Percentiles rank a stretch among this genome's conserved stretches.
Conservation (phyloP, 2,888 invertebrate genomes). For the Panopea generosa region DNA sequence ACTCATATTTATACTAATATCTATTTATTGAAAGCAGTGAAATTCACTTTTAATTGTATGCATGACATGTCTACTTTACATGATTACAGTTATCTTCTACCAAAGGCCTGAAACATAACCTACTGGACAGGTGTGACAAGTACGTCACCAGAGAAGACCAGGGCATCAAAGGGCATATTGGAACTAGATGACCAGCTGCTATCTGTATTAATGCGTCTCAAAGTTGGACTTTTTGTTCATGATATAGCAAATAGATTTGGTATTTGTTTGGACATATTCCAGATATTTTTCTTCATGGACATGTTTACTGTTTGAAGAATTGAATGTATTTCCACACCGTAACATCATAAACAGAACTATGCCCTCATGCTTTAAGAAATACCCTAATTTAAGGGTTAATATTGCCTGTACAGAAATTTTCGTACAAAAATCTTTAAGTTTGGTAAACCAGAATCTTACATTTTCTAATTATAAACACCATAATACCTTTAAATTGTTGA, state of each 20-base stretch:
- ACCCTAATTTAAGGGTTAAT: constrained; percentile 15
- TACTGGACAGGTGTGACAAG: constrained; percentile 15
- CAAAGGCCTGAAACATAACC: constrained; percentile 20
- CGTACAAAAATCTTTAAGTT: constrained; percentile 1
- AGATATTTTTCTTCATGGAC: constrained; percentile 37
- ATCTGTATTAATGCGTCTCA: constrained; percentile 14
- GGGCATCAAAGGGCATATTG: not conserved
- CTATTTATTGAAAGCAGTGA: too few species aligned
- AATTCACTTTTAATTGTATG: too few species aligned
- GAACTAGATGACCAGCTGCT: constrained; percentile 27
- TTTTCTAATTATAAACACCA: constrained; percentile 14
- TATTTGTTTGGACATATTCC: constrained; percentile 20
- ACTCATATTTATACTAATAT: too few species aligned
- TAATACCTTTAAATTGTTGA: constrained; percentile 10
- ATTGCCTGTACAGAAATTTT: constrained; percentile 38
- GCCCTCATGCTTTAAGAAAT: constrained; percentile 28
- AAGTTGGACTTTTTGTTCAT: constrained; percentile 11
- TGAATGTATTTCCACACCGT: constrained; percentile 27
- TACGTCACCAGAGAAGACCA: constrained; percentile 1
- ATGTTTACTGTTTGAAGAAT: not conserved
- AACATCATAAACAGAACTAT: constrained; percentile 27
- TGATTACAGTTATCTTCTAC: constrained; percentile 6
- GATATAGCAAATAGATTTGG: constrained; percentile 28
- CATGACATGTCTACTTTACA: too few species aligned
- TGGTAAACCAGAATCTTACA: not conserved